Evolutionary conservation across 2,888 invertebrate species (phyloP), one percentile per base, ranked within the genome.

Genomic region (Acleris sparsana): DNA sequence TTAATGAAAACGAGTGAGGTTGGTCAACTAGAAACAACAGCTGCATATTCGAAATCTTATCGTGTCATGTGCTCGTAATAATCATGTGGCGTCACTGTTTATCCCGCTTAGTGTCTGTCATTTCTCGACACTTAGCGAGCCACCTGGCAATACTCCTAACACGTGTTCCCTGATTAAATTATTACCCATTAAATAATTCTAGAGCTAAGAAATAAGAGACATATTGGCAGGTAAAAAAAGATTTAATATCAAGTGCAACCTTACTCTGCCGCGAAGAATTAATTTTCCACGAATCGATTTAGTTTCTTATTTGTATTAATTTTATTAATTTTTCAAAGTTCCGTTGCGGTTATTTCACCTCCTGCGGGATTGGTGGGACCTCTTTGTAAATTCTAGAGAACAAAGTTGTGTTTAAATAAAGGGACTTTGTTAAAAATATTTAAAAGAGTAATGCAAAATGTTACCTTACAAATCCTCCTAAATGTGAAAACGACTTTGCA

Each of bases 391-490:
- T 91, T 73, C 92, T 92, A 82, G 62, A 81, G 84, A 71, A 56
- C 20, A 44, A 44, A 44, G 13, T 39, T 20, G 11, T 9, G 17
- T 20, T 52, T 52, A 39, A n/a, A 4, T 13, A 4, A 39, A 39
- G 39, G 13, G 9, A 39, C 13, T 39, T 39, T 3, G 39, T 39
- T 39, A 39, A 39, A 13, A 1, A 39, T 13, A 13, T 13, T 3
- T 4, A 13, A 11, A 33, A 58, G 53, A 46, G 5, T 6, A n/a
- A 46, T 18, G 7, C 13, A 11, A 16, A 33, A 33, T 46, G 25
- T 74, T 73, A 91, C 91, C 89, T 89, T 62, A 92, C 86, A 72
- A 88, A 91, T 70, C 91, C 91, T 62, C 92, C 92, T 62, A 84
- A 75, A 63, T 89, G 88, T 44, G 92, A 86, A 75, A 89, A 89